A percentile compares a stretch with the other conserved stretches of the same genome.
These are phyloP conservation scores for Laupala kohalensis DNA, from an alignment of 1,140 invertebrate genomes.

Conservation along the genomic window DNA sequence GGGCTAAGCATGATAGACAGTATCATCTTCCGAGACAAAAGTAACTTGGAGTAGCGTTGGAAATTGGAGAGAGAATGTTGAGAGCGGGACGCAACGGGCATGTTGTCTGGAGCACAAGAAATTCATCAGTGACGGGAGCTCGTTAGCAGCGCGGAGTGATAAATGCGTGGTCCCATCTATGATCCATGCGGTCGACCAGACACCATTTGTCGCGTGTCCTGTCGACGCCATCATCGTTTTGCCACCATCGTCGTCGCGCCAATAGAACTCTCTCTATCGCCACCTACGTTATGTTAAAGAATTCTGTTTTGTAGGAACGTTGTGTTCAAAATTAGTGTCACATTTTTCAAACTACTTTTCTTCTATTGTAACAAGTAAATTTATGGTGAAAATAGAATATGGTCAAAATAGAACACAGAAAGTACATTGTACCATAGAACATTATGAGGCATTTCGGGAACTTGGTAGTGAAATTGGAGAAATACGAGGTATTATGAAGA, in stretches of 20 bases:
- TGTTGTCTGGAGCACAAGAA: neutral
- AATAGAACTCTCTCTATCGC: neutral
- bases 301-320: neutral
- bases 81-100: neutral
- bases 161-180: neutral
- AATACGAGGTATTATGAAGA: no score
- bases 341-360: no score
- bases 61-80: neutral
- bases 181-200: neutral
- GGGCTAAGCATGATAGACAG: no score
- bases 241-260: neutral
- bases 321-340: neutral
- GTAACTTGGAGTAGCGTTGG: neutral
- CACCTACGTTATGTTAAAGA: neutral
- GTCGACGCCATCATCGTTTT: neutral
- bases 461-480: no score
- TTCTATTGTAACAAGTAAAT: no score
- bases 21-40: no score
- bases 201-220: neutral
- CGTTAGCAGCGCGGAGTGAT: neutral
- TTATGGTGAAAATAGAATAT: no score
- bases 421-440: no score
- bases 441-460: no score
- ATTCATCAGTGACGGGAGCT: neutral
- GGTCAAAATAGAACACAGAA: no score